Evolutionary conservation across 2,888 invertebrate genomes (phyloP), one percentile per base, ranked within the genome.

Genomic region (Chaitophorus viminalis): DNA sequence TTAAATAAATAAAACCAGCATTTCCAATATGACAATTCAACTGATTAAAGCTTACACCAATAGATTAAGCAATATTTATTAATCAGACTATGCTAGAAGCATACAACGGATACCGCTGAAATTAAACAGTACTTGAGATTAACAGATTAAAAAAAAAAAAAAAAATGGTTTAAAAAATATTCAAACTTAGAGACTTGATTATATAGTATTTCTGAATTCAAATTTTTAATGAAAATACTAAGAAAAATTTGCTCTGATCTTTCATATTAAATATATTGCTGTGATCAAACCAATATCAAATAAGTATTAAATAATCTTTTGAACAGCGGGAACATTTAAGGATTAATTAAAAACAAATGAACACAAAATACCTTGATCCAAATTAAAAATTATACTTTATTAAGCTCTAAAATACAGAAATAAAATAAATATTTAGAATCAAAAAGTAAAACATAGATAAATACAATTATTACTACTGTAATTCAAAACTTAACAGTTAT

Each of bases 381-480:
- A 77, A 77, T 77, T 85, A 33, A 76, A 77, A 77, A 76, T 83
- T 76, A 76, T 68, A 68, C 68, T 70, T 85, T 68, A 77, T 33
- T 68, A n/a, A 76, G 18, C 52, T 85, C 65, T 76, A 84, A 76
- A 29, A 65, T 65, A 75, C 39, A 54, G 75, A 39, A 83, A 60
- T 65, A 79, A 54, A 65, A 36, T 54, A 54, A 29, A 75, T 36
- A 83, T 76, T 84, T 84, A 77, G n/a, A 74, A 68, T 76, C 76
- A 65, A 68, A 68, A 77, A 52, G 21, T 77, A 77, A 52, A 77
- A 77, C n/a, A 77, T 85, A 77, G 52, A 85, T 83, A 60, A 75
- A 39, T 75, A 83, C 31, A 83, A 75, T 29, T 54, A 75, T 68
- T 77, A 85, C 46, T 85, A 85, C 65, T 77, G 76, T 85, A 85